A percentile compares a stretch with the other conserved stretches of the same genome.
Conservation (phyloP, 2,797 vertebrate species). For the Basileuterus tristriatus region DNA sequence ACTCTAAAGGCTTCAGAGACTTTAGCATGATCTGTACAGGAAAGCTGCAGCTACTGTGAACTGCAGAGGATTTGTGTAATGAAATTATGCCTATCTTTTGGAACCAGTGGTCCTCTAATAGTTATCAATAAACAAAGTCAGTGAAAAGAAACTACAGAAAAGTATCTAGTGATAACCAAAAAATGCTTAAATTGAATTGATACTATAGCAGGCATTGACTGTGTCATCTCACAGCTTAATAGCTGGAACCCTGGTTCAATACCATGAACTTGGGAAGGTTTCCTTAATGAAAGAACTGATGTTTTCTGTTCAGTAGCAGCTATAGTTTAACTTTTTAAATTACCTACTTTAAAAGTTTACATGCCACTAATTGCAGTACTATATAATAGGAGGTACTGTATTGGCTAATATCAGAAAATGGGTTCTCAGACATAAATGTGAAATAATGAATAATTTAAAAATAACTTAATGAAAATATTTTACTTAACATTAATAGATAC, state of each 20-base stretch:
- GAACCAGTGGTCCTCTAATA: not conserved
- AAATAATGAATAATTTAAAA: not conserved
- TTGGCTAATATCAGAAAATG: not conserved
- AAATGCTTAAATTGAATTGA: constrained; percentile 43
- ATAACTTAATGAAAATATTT: not conserved
- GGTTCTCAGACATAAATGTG: not conserved
- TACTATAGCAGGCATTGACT: constrained; percentile 88
- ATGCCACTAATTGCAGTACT: not conserved
- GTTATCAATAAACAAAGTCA: constrained; percentile 27
- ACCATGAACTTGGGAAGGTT: constrained; percentile 87
- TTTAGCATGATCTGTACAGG: not conserved
- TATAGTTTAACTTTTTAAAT: not conserved
- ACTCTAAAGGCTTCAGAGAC: not conserved
- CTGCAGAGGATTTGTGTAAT: not conserved
- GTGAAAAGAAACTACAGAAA: not conserved
- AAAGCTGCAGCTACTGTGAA: not conserved
- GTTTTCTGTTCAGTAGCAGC: constrained; percentile 79
- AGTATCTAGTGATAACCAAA: not conserved
- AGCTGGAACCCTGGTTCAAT: constrained; percentile 90
- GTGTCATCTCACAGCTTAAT: constrained; percentile 90
- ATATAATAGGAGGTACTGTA: not conserved
- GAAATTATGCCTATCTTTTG: not conserved
- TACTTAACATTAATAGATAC: not conserved
- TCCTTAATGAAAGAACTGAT: constrained; percentile 93
- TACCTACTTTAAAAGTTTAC: constrained; percentile 15